These are phyloP conservation scores for Thamnaconus septentrionalis DNA, from an alignment of 2,113 vertebrate species.

Conservation along the genomic window DNA sequence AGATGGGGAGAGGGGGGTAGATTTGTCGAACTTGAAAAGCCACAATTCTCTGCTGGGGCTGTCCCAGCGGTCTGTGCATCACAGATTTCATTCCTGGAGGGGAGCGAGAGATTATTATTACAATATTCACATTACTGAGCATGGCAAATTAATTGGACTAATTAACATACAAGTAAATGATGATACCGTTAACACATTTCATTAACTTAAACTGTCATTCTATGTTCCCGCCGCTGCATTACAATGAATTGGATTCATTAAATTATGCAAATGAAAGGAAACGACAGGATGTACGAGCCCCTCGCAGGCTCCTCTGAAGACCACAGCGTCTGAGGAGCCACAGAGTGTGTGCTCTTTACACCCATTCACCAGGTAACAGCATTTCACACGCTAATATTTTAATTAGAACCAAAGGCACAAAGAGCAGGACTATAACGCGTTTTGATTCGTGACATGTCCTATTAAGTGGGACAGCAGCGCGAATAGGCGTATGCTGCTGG, in stretches of 20 bases:
- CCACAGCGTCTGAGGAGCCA: constrained; percentile 29
- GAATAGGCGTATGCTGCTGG: constrained; percentile 6
- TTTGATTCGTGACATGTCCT: constrained; percentile 38
- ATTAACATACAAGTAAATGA: constrained; percentile 87
- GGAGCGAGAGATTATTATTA: constrained; percentile 80
- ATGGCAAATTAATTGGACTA: constrained; percentile 84
- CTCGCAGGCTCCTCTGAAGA: constrained; percentile 43
- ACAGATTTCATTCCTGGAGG: constrained; percentile 75
- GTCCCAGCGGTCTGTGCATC: constrained; percentile 62
- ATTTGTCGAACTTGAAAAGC: not conserved
- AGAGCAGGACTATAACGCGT: constrained; percentile 33
- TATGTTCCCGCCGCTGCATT: constrained; percentile 80
- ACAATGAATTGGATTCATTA: constrained; percentile 84
- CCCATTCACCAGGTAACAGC: constrained; percentile 60
- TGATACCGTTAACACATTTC: constrained; percentile 87
- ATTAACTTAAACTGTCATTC: constrained; percentile 86
- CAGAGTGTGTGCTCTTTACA: constrained; percentile 44
- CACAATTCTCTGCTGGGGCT: constrained; percentile 43
- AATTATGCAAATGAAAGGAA: constrained; percentile 82
- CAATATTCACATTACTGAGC: constrained; percentile 83
- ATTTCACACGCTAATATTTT: constrained; percentile 53
- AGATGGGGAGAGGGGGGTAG: no score
- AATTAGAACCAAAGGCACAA: constrained; percentile 54
- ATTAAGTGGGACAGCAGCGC: constrained; percentile 16
- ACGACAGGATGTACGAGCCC: constrained; percentile 64